phyloP scores from a whole-genome alignment of 2,797 vertebrate species.

The Apogon talboti region DNA sequence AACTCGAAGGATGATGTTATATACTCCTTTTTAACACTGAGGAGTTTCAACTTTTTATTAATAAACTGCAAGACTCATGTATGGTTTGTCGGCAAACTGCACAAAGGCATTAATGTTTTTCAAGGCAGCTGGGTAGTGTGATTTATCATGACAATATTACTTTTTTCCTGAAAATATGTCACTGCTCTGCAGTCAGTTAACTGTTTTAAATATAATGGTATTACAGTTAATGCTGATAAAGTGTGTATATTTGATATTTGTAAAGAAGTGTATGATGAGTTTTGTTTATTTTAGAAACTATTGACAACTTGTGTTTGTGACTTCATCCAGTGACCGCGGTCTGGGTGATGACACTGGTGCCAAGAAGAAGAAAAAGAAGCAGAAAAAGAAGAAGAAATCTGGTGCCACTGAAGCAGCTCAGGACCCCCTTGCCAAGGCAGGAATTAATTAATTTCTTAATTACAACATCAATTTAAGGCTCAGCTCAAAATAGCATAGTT shows the following conservation, averaged over 20 bases:
- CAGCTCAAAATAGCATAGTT: background rate
- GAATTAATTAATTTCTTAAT: background rate
- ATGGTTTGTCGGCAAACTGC: background rate
- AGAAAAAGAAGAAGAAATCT: conserved; percentile 96
- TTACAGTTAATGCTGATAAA: too few species aligned
- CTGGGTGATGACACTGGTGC: conserved; percentile 91
- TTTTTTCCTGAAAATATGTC: background rate
- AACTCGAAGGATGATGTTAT: too few species aligned
- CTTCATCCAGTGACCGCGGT: conserved; percentile 85
- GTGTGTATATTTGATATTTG: too few species aligned
- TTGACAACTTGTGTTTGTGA: conserved; percentile 33
- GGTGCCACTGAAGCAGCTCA: conserved; percentile 87
- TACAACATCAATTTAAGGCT: background rate
- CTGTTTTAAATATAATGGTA: too few species aligned
- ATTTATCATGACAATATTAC: too few species aligned
- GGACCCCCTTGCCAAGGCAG: conserved; percentile 91
- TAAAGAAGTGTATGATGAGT: too few species aligned
- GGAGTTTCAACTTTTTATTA: too few species aligned
- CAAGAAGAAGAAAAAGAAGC: conserved; percentile 99
- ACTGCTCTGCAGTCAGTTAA: too few species aligned
- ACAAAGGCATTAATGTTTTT: too few species aligned
- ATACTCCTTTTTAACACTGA: too few species aligned
- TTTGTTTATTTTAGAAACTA: conserved; percentile 1
- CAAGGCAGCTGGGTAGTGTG: too few species aligned
- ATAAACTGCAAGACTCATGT: background rate